A percentile compares a stretch with the other conserved stretches of the same genome.
phyloP scores from a whole-genome alignment of 2,113 vertebrate genomes.

The Thinocorus orbignyianus region DNA sequence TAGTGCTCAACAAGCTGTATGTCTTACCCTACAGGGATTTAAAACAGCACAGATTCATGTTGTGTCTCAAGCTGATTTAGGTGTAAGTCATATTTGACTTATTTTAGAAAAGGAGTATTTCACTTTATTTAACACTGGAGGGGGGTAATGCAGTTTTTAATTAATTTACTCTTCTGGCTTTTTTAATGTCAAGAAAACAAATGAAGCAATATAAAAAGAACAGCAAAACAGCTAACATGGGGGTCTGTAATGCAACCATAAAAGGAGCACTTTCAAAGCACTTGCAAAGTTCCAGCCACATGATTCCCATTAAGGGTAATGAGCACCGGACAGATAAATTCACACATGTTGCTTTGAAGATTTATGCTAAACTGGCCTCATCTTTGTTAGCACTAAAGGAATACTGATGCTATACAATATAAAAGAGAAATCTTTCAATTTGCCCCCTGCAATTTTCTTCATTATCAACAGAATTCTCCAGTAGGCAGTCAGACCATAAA shows the following conservation, averaged over 20 bases:
- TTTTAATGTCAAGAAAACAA: slow-evolving; percentile 53
- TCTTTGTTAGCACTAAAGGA: slow-evolving; percentile 56
- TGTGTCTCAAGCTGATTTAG: not conserved
- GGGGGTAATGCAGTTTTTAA: not conserved
- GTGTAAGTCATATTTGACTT: not conserved
- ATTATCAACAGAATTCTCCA: slow-evolving; percentile 42
- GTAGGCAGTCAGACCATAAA: not conserved
- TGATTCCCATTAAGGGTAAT: slow-evolving; percentile 60
- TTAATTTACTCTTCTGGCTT: slow-evolving; percentile 37
- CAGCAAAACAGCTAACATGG: not conserved
- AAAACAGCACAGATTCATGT: not conserved
- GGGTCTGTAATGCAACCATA: not conserved
- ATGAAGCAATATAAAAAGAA: slow-evolving; percentile 43
- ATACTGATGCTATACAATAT: not conserved
- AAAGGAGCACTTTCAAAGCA: slow-evolving; percentile 30
- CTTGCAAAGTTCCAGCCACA: slow-evolving; percentile 37
- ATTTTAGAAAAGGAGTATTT: slow-evolving; percentile 4
- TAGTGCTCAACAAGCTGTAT: not conserved
- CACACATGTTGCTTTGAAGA: slow-evolving; percentile 60
- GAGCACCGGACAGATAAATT: slow-evolving; percentile 54
- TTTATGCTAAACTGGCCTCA: slow-evolving; percentile 43
- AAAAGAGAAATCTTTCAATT: slow-evolving; percentile 24
- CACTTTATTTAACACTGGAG: not conserved
- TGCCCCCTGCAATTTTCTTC: slow-evolving; percentile 64
- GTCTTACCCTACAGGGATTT: not conserved